Base-by-base conservation (phyloP, 2,113 vertebrate species). In the Istiophorus platypterus region DNA sequence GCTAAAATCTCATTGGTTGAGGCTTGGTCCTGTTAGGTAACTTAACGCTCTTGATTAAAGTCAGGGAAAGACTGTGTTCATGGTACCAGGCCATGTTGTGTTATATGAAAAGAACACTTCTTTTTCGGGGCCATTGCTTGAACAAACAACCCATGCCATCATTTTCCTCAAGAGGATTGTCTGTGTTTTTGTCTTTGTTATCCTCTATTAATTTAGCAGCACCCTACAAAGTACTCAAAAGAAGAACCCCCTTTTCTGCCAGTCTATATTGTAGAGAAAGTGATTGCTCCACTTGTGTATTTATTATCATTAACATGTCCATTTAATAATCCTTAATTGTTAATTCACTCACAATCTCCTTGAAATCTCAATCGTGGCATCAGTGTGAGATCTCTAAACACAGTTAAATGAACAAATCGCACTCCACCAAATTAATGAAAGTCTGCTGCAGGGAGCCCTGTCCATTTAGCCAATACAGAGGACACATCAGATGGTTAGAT, bases 331-430 rank as follows among this genome's bases (percentile, higher is more conserved):
- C 41, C 45, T 17, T 67, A 51, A 72, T 84, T 67, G 59, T 70
- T 64, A 7, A 72, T 84, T 72, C 69, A 29, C 41, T 73, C 26
- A 12, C 22, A 56, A 39, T 57, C 24, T 62, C 22, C n/a, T 37
- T 39, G 39, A 68, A 29, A 27, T 78, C 20, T 72, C 27, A 66
- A 41, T 45, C 29, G 69, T 45, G 66, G 59, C 24, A 49, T 86
- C 66, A 76, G 52, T 39, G 41, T 70, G 77, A 64, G 78, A 78
- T 79, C 58, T 90, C 76, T 80, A 75, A 82, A 91, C 71, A 75
- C 49, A 54, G 65, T 29, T 31, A 82, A 84, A 89, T 85, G 78
- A 85, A 72, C 66, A 92, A 90, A 92, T 91, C 47, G 20, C 88
- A 79, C 79, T 82, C 63, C 22, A 57, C 29, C 54, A 86, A 88